Percentiles rank a stretch among this genome's conserved stretches.
Evolutionary conservation across 2,888 invertebrate genomes (phyloP).

Genomic region (Stomorhina lunata): DNA sequence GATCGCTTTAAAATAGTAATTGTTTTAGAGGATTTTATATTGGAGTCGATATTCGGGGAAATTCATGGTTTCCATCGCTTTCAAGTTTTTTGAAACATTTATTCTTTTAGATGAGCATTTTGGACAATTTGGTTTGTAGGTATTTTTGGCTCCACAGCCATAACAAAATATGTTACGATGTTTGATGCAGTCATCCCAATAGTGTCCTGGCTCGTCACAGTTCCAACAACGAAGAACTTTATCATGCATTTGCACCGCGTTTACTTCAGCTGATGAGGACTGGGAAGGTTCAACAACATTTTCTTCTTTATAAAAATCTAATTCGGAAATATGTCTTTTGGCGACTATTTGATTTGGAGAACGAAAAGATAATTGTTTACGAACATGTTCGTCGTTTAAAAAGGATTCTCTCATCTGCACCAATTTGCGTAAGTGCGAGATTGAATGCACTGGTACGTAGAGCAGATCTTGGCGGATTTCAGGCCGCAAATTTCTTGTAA

Average conservation of each 20-base stretch:
- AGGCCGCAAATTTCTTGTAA: background rate
- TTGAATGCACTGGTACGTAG: constrained; percentile 11
- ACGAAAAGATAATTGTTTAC: background rate
- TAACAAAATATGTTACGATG: constrained; percentile 39
- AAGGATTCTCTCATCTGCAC: constrained; percentile 38
- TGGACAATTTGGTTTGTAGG: background rate
- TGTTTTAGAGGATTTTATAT: no score
- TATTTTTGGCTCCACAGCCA: constrained; percentile 43
- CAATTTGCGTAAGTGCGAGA: constrained; percentile 30
- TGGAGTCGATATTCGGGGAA: background rate
- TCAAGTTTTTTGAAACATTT: background rate
- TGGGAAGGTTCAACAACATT: background rate
- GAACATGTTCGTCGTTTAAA: constrained; percentile 22
- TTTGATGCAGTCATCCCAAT: constrained; percentile 3
- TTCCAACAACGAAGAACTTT: constrained; percentile 38
- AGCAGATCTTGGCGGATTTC: constrained; percentile 43
- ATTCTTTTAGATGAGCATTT: background rate
- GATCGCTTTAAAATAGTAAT: background rate
- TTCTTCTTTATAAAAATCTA: background rate
- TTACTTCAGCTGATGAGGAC: background rate
- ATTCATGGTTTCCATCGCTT: no score
- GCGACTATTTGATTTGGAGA: background rate
- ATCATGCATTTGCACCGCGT: background rate
- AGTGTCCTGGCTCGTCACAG: constrained; percentile 17
- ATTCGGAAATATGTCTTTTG: constrained; percentile 7